Conservation (phyloP, 2,888 invertebrate species). For the Pherbina coryleti region DNA sequence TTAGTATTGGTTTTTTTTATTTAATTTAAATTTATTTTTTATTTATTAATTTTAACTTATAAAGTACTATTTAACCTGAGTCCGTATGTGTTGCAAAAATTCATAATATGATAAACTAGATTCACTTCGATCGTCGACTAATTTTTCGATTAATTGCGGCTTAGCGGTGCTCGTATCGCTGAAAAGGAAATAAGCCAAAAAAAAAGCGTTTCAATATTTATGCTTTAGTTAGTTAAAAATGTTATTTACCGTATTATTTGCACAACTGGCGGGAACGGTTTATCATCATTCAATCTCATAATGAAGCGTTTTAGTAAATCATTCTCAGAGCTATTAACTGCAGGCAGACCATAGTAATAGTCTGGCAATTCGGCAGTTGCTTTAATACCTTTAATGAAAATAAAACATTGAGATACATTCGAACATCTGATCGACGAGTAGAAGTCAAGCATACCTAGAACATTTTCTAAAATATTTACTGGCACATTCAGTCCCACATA, state of each 20-base stretch:
- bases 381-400: slow-evolving; percentile 73
- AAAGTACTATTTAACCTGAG: slow-evolving; percentile 83
- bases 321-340: slow-evolving; percentile 80
- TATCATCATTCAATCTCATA: slow-evolving; percentile 84
- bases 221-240: background rate
- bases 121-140: slow-evolving; percentile 95
- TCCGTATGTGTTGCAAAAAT: slow-evolving; percentile 95
- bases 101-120: slow-evolving; percentile 96
- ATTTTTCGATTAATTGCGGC: slow-evolving; percentile 84
- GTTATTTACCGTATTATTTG: slow-evolving; percentile 81
- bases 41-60: slow-evolving; percentile 57
- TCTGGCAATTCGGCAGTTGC: slow-evolving; percentile 82
- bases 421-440: background rate
- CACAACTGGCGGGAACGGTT: slow-evolving; percentile 83
- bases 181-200: slow-evolving; percentile 50
- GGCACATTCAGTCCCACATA: slow-evolving; percentile 87
- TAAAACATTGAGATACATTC: background rate
- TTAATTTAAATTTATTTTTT: slow-evolving; percentile 29
- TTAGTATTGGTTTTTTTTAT: background rate
- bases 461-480: slow-evolving; percentile 80
- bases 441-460: slow-evolving; percentile 71
- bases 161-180: slow-evolving; percentile 93
- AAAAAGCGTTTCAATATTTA: background rate
- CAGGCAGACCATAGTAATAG: slow-evolving; percentile 83
- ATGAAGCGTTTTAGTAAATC: slow-evolving; percentile 84